Evolutionary conservation across 2,113 vertebrate genomes (phyloP).

Genomic region (Chaetorhynchus papuensis): DNA sequence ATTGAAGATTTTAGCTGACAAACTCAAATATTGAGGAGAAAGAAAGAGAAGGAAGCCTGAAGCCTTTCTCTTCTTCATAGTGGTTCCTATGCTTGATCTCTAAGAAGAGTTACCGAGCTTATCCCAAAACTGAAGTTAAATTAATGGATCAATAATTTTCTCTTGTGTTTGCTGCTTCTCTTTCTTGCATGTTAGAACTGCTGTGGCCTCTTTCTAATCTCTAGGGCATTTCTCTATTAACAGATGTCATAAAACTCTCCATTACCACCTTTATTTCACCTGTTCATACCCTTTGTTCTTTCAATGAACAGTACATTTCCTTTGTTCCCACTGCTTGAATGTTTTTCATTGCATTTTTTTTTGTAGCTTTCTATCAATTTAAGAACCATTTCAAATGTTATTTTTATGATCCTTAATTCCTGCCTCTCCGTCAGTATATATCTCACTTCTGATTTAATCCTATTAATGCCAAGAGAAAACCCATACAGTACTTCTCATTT

Average conservation of each 20-base stretch:
- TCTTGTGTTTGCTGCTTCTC: neutral
- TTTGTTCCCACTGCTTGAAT: neutral
- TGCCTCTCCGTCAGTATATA: neutral
- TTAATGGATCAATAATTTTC: neutral
- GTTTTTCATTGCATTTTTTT: neutral
- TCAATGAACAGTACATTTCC: neutral
- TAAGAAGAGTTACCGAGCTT: neutral
- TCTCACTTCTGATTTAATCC: conserved; percentile 31
- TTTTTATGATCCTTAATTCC: conserved; percentile 17
- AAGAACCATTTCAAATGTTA: conserved; percentile 35
- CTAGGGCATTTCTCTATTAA: neutral
- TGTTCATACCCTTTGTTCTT: neutral
- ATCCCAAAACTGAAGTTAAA: neutral
- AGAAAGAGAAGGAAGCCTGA: neutral
- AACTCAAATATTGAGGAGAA: neutral
- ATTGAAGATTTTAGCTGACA: neutral
- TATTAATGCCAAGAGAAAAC: conserved; percentile 25
- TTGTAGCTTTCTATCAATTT: conserved; percentile 2
- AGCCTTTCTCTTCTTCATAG: neutral
- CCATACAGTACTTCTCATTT: conserved; percentile 1
- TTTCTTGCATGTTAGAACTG: neutral
- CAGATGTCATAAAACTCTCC: neutral
- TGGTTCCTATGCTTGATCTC: neutral
- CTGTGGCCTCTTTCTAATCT: neutral
- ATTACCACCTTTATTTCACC: conserved; percentile 1